These are phyloP conservation scores for Tanaodytes sp. DNA, from an alignment of 2,888 invertebrate species.

Conservation along the genomic window DNA sequence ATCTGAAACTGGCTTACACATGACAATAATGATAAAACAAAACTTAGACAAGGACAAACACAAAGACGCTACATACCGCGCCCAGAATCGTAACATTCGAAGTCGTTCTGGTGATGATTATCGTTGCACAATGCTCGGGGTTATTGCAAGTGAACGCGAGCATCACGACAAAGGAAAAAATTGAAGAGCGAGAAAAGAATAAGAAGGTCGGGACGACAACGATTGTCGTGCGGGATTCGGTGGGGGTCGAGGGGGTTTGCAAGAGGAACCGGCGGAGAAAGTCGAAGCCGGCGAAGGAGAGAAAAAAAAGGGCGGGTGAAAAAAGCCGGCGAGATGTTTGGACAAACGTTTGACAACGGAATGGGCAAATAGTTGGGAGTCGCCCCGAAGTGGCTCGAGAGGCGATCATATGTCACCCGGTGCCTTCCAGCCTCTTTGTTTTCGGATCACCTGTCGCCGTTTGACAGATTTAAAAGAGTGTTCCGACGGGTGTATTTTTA, in stretches of 20 bases:
- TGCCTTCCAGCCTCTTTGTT: slow-evolving; percentile 4
- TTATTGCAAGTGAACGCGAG: slow-evolving; percentile 19
- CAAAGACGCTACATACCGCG: no score
- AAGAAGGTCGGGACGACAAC: no score
- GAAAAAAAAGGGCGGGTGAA: slow-evolving; percentile 3
- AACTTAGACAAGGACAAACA: no score
- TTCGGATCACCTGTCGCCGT: slow-evolving; percentile 10
- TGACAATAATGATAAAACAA: no score
- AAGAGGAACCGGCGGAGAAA: no score
- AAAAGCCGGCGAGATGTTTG: slow-evolving; percentile 6
- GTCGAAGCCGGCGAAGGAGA: neutral
- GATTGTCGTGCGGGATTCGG: no score
- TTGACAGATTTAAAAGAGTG: slow-evolving; percentile 5
- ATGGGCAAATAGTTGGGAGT: slow-evolving; percentile 9
- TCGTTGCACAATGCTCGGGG: slow-evolving; percentile 13
- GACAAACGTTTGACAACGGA: slow-evolving; percentile 18
- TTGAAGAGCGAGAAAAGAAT: neutral
- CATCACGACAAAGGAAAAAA: slow-evolving; percentile 1
- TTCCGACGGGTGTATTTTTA: slow-evolving; percentile 6
- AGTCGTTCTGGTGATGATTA: slow-evolving; percentile 27
- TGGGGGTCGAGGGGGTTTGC: no score
- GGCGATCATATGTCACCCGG: slow-evolving; percentile 12
- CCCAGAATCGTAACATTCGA: slow-evolving; percentile 48
- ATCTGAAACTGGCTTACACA: no score
- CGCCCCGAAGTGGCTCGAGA: slow-evolving; percentile 8